A percentile compares a stretch with the other conserved stretches of the same genome.
Conservation (phyloP, 2,888 invertebrate species). For the Synanthedon formicaeformis region DNA sequence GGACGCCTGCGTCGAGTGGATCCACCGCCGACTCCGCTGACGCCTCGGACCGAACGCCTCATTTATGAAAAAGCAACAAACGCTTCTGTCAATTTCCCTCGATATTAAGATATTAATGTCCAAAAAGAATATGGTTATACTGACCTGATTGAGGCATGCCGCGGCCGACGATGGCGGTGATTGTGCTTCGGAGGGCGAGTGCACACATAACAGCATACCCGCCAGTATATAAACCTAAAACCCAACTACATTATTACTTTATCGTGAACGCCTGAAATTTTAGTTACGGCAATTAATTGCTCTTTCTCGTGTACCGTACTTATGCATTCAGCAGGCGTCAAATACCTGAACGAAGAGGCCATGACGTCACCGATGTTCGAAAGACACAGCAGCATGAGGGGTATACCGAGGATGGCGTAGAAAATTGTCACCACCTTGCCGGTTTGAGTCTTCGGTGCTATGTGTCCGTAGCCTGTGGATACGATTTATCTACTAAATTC, state of each 20-base stretch:
- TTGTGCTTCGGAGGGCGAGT: slow-evolving; percentile 77
- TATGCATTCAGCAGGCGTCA: too few relatives aligned
- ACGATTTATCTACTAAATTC: not conserved
- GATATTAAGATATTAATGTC: too few relatives aligned
- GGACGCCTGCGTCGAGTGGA: slow-evolving; percentile 21
- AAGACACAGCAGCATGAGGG: slow-evolving; percentile 92
- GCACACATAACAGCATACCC: slow-evolving; percentile 90
- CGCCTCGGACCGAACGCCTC: slow-evolving; percentile 39
- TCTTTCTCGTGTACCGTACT: too few relatives aligned
- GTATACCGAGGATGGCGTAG: slow-evolving; percentile 95
- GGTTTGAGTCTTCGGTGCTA: slow-evolving; percentile 92
- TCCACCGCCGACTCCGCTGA: slow-evolving; percentile 18
- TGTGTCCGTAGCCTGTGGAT: slow-evolving; percentile 90
- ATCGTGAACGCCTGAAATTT: too few relatives aligned
- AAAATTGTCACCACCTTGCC: slow-evolving; percentile 96
- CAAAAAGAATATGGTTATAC: too few relatives aligned
- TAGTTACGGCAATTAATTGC: too few relatives aligned
- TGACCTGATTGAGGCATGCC: slow-evolving; percentile 12
- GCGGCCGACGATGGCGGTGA: slow-evolving; percentile 25
- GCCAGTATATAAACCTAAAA: slow-evolving; percentile 88
- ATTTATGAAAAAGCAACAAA: not conserved
- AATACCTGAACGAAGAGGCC: slow-evolving; percentile 89
- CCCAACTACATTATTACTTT: too few relatives aligned
- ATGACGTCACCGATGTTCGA: slow-evolving; percentile 95
- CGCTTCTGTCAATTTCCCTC: too few relatives aligned